These are phyloP conservation scores for Steinernema carpocapsae DNA, from an alignment of 2,888 invertebrate species.

Conservation along the genomic window DNA sequence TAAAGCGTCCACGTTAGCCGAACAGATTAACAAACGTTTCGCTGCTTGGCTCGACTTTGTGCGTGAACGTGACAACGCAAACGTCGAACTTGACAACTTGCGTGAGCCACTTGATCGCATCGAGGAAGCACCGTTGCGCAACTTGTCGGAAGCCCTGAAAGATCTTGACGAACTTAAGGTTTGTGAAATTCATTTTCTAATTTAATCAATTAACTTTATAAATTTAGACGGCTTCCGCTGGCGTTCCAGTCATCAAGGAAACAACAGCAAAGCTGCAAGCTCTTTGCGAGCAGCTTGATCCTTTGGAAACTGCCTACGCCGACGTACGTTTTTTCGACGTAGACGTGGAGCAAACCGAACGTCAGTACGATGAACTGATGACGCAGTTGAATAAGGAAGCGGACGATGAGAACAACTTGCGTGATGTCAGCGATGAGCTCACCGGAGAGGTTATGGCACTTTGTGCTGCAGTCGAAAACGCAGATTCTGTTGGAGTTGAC, in stretches of 20 bases:
- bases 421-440: conserved; percentile 30
- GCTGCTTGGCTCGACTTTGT: conserved; percentile 52
- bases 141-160: neutral
- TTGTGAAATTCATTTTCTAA: neutral
- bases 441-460: conserved; percentile 26
- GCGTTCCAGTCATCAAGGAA: conserved; percentile 12
- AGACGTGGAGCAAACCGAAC: conserved; percentile 55
- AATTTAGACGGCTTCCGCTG: neutral
- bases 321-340: conserved; percentile 61
- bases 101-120: conserved; percentile 40
- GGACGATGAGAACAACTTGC: conserved; percentile 39
- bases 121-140: conserved; percentile 22
- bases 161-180: conserved; percentile 16
- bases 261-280: conserved; percentile 44
- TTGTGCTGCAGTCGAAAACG: neutral
- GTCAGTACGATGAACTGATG: conserved; percentile 49
- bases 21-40: conserved; percentile 48
- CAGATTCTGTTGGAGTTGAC: conserved; percentile 38
- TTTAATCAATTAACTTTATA: neutral
- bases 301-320: conserved; percentile 53
- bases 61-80: conserved; percentile 50
- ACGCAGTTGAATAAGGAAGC: conserved; percentile 38
- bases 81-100: conserved; percentile 39
- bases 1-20: conserved; percentile 37
- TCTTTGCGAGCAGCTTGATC: conserved; percentile 55